phyloP scores from a whole-genome alignment of 2,888 invertebrate species.

The Saturnia pavonia region DNA sequence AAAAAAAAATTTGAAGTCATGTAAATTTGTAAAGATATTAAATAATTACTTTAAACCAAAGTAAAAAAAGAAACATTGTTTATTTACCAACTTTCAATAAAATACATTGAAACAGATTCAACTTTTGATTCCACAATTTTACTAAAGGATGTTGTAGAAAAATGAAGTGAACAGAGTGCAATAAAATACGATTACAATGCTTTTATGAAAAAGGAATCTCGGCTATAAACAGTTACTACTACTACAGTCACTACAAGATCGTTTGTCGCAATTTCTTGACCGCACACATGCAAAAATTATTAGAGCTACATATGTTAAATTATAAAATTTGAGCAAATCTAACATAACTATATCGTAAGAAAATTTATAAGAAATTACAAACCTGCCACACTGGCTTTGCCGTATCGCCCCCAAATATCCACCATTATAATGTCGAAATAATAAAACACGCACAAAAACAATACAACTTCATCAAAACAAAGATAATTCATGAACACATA shows the following conservation, averaged over 20 bases:
- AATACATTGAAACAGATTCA: not conserved
- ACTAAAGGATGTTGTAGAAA: not conserved
- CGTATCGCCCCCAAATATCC: slow-evolving; percentile 69
- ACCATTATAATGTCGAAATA: slow-evolving; percentile 74
- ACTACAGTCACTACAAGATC: not conserved
- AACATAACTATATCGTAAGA: not conserved
- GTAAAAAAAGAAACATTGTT: not conserved
- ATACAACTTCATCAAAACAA: slow-evolving; percentile 44
- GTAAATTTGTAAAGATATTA: not conserved
- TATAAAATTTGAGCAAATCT: not conserved
- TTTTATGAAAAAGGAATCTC: not conserved
- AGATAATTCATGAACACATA: slow-evolving; percentile 48
- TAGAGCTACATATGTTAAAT: not conserved
- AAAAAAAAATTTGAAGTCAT: not conserved
- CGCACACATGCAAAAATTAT: not conserved
- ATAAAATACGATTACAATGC: not conserved
- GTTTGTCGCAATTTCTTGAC: not conserved
- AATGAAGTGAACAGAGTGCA: not conserved
- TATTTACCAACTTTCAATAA: not conserved
- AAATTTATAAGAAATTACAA: slow-evolving; percentile 35
- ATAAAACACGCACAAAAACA: slow-evolving; percentile 57
- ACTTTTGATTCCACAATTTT: not conserved
- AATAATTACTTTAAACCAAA: not conserved
- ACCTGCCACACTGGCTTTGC: slow-evolving; percentile 68
- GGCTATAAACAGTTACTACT: not conserved